Conservation (phyloP, 2,888 invertebrate species). For the Caenorhabditis doughertyi region DNA sequence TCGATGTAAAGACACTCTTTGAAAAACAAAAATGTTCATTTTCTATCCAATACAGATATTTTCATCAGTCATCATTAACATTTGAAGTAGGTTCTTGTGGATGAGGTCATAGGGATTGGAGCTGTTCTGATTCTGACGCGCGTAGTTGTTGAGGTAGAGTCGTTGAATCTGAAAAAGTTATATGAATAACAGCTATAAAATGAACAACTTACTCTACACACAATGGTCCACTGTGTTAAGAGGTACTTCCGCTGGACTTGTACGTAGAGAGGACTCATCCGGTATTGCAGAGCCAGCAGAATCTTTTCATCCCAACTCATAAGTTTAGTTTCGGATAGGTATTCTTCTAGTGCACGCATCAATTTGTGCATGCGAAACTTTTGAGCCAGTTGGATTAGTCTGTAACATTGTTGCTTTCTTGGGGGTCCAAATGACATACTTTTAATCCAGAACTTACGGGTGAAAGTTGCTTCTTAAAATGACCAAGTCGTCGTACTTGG, state of each 20-base stretch:
- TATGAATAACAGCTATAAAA: background rate
- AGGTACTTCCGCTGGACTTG: constrained; percentile 59
- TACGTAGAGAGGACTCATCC: constrained; percentile 61
- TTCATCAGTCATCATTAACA: constrained; percentile 54
- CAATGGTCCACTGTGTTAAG: constrained; percentile 54
- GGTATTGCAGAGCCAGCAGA: constrained; percentile 58
- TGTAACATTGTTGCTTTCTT: too few relatives aligned
- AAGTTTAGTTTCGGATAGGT: constrained; percentile 45
- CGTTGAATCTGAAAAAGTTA: constrained; percentile 51
- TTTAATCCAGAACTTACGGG: background rate
- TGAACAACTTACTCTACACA: constrained; percentile 44
- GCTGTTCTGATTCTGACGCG: background rate
- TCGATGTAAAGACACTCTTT: background rate
- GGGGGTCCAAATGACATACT: background rate
- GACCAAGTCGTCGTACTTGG: constrained; percentile 58
- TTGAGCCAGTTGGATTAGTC: constrained; percentile 39
- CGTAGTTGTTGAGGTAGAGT: constrained; percentile 34
- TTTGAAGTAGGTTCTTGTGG: constrained; percentile 59
- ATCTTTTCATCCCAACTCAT: constrained; percentile 65
- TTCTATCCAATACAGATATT: constrained; percentile 63
- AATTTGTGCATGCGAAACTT: constrained; percentile 57
- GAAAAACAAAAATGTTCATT: background rate
- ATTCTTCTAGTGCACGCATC: constrained; percentile 56
- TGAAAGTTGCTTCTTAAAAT: constrained; percentile 43
- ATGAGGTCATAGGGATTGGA: constrained; percentile 41